These are phyloP conservation scores for Brachyalestes nurse DNA, from an alignment of 2,797 vertebrate species.

Conservation along the genomic window DNA sequence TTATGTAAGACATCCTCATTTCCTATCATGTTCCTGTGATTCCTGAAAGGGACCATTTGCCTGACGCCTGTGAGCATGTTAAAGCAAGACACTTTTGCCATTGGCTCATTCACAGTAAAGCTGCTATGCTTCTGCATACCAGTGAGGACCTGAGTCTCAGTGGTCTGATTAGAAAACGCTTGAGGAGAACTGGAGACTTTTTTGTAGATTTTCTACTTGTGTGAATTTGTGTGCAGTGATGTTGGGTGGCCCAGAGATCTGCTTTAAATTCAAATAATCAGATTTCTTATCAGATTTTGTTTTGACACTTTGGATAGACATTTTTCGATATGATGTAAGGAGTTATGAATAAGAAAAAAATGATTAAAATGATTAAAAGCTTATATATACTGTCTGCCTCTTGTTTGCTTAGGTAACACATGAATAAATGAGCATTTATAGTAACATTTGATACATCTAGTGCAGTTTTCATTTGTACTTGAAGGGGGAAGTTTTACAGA, in stretches of 20 bases:
- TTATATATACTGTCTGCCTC: too few relatives aligned
- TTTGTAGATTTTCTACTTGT: neutral
- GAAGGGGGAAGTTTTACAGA: too few relatives aligned
- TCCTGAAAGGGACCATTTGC: neutral
- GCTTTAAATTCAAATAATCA: too few relatives aligned
- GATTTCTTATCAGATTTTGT: too few relatives aligned
- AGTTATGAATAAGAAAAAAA: too few relatives aligned
- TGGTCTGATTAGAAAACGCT: too few relatives aligned
- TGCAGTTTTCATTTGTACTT: too few relatives aligned
- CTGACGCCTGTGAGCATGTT: neutral
- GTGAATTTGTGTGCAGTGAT: neutral
- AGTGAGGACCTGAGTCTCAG: neutral
- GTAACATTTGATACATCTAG: too few relatives aligned
- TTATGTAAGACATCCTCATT: constrained; percentile 5
- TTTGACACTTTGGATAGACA: too few relatives aligned
- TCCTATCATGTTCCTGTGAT: neutral
- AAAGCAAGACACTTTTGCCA: neutral
- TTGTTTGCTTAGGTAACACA: neutral
- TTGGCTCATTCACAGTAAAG: neutral
- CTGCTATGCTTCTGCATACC: neutral
- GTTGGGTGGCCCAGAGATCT: neutral
- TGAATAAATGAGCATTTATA: neutral
- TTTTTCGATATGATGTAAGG: too few relatives aligned
- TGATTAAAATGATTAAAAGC: too few relatives aligned
- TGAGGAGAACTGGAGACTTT: neutral